Percentiles rank a stretch among this genome's conserved stretches.
Evolutionary conservation across 2,797 vertebrate species (phyloP).

Genomic region (Aplochiton taeniatus): DNA sequence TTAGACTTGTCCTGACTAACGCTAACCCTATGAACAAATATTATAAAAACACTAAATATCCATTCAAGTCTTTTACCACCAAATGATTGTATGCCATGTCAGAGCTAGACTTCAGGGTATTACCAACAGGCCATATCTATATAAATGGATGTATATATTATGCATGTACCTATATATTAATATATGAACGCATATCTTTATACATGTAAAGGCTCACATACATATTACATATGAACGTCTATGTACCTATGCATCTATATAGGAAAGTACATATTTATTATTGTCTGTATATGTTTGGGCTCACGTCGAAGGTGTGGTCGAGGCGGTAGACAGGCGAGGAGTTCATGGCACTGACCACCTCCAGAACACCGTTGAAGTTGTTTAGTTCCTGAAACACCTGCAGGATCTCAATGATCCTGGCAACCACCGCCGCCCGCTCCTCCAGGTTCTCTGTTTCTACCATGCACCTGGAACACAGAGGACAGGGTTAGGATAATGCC

Average conservation of each 20-base stretch:
- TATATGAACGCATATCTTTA: too few species aligned
- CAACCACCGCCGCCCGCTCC: slow-evolving; percentile 89
- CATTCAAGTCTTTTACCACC: too few species aligned
- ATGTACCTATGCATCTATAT: background rate
- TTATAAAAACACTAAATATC: too few species aligned
- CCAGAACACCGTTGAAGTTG: slow-evolving; percentile 96
- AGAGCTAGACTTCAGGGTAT: background rate
- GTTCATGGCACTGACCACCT: slow-evolving; percentile 98
- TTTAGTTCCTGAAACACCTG: slow-evolving; percentile 98
- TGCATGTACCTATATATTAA: too few species aligned
- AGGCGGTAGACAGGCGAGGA: slow-evolving; percentile 94
- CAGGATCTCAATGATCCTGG: slow-evolving; percentile 94
- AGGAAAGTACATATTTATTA: too few species aligned
- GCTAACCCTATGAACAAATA: too few species aligned
- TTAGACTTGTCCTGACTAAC: too few species aligned
- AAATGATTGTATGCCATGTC: too few species aligned
- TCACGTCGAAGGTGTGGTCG: slow-evolving; percentile 96
- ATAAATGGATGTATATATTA: too few species aligned
- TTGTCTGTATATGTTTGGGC: too few species aligned
- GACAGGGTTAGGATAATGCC: background rate
- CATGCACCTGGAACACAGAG: slow-evolving; percentile 82
- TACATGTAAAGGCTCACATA: too few species aligned
- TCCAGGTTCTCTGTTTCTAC: slow-evolving; percentile 96
- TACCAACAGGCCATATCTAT: background rate
- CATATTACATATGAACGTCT: too few species aligned